phyloP scores from a whole-genome alignment of 2,888 invertebrate genomes.

The Euzophera pinguis region DNA sequence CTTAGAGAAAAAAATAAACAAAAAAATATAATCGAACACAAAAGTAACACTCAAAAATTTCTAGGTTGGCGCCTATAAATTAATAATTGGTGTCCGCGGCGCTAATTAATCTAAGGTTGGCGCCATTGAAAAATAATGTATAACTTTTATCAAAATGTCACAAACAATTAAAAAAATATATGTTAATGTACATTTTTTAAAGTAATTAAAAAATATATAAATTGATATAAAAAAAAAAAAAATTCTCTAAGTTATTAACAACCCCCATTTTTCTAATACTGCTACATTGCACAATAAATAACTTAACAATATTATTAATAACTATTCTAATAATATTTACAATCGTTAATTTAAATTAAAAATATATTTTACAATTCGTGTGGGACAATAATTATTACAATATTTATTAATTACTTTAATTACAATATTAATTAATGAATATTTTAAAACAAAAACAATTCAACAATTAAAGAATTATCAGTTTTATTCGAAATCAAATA shows the following conservation, averaged over 20 bases:
- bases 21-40: too few relatives aligned
- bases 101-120: too few relatives aligned
- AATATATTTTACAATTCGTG: slow-evolving; percentile 47
- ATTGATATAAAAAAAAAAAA: not conserved
- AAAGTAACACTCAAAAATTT: too few relatives aligned
- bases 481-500: not conserved
- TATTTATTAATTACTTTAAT: slow-evolving; percentile 33
- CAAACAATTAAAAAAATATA: too few relatives aligned
- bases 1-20: slow-evolving; percentile 18
- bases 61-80: too few relatives aligned
- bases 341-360: slow-evolving; percentile 33
- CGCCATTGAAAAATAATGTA: too few relatives aligned
- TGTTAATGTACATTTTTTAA: too few relatives aligned
- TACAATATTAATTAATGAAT: slow-evolving; percentile 3
- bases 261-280: slow-evolving; percentile 61
- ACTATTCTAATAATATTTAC: slow-evolving; percentile 29
- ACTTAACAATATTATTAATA: slow-evolving; percentile 54
- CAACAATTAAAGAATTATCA: not conserved
- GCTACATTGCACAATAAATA: slow-evolving; percentile 80
- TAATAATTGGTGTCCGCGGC: too few relatives aligned
- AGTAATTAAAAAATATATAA: too few relatives aligned
- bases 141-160: too few relatives aligned
- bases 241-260: slow-evolving; percentile 41
- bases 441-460: slow-evolving; percentile 18
- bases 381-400: slow-evolving; percentile 35